Percentiles rank a stretch among this genome's conserved stretches.
These are phyloP conservation scores for Orthosia cruda DNA, from an alignment of 2,888 invertebrate species.

Conservation along the genomic window DNA sequence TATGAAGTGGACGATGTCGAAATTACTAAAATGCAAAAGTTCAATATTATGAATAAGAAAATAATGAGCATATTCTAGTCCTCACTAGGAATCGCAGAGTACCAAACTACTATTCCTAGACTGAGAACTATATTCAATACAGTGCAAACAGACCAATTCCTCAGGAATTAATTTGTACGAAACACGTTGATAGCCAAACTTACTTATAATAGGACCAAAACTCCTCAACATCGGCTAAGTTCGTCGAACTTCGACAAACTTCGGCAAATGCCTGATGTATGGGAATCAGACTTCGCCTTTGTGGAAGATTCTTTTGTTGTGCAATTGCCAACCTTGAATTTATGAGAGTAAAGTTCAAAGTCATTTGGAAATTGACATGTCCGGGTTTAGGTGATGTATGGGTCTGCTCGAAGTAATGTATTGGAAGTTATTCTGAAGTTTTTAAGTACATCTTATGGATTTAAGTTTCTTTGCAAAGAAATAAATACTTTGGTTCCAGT, in stretches of 20 bases:
- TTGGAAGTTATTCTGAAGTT: conserved; percentile 24
- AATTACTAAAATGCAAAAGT: too few species aligned
- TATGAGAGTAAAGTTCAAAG: conserved; percentile 10
- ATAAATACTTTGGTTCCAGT: not conserved
- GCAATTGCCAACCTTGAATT: conserved; percentile 12
- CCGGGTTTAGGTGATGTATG: conserved; percentile 21
- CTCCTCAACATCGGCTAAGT: conserved; percentile 46
- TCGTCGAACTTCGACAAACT: conserved; percentile 47
- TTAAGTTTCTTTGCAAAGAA: not conserved
- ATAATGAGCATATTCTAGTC: not conserved
- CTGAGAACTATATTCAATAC: conserved; percentile 15
- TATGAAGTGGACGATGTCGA: too few species aligned
- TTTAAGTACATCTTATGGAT: conserved; percentile 2
- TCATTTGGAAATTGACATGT: conserved; percentile 5
- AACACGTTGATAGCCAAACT: conserved; percentile 50
- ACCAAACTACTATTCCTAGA: not conserved
- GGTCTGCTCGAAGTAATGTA: conserved; percentile 20
- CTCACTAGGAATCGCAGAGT: not conserved
- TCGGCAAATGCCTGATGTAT: conserved; percentile 41
- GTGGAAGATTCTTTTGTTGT: conserved; percentile 10
- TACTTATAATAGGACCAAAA: conserved; percentile 36
- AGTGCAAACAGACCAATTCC: conserved; percentile 21
- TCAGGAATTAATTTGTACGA: conserved; percentile 53
- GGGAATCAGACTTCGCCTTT: conserved; percentile 29
- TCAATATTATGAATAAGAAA: not conserved